Base-by-base conservation (phyloP, 2,113 vertebrate species). In the Tychaedon coryphoeus region DNA sequence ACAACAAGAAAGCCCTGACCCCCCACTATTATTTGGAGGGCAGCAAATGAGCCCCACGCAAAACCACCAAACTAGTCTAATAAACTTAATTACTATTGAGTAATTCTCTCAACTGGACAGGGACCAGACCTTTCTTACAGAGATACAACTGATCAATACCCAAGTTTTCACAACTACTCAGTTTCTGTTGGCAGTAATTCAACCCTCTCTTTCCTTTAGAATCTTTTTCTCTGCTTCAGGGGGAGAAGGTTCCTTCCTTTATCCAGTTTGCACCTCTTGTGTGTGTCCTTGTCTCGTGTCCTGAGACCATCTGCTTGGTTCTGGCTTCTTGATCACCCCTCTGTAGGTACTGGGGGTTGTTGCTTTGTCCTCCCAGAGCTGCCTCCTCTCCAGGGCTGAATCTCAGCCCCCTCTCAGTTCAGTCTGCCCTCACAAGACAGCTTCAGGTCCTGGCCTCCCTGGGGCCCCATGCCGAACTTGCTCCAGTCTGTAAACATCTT, bases 21-120 rank as follows among this genome's bases (percentile, higher is more conserved):
- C 10, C 38, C 36, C 33, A 62, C n/a, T 53, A 5, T 25, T 54
- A 48, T 45, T 57, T 48, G 38, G 9, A 14, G 10, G 12, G 9
- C 0, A 1, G 8, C 0, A 1, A 56, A 25, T 33, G 38, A 69
- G 64, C 66, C 1, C 5, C 12, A 64, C 31, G 50, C 12, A 12
- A 75, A 57, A 36, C 6, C 25, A 64, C 8, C 3, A 5, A 66
- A 60, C 5, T 42, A 45, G 14, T 48, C 16, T 43, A 78, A 43
- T 11, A 34, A 13, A 34, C 28, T 50, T 69, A 19, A 34, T 34
- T 86, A 75, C 19, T 45, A 45, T 33, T 50, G 60, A 36, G 33
- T 40, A 48, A 87, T 72, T 29, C 6, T 87, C n/a, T 65, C 45
- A 73, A 20, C 18, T 20, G 15, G 26, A 72, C 56, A 78, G 62